phyloP scores from a whole-genome alignment of 1,140 invertebrate species.

The Penaeus japonicus region DNA sequence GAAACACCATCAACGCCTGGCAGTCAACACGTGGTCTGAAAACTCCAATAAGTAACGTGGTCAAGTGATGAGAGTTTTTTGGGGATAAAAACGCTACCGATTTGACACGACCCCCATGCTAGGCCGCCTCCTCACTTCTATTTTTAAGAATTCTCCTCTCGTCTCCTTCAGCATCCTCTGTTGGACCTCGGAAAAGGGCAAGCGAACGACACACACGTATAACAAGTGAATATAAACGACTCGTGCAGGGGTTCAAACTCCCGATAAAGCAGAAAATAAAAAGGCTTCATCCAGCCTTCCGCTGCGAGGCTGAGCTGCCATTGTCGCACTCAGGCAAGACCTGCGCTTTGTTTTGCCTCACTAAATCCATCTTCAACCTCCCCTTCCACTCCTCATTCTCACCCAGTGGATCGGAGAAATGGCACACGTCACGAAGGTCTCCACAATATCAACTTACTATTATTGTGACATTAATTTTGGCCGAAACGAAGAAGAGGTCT shows the following conservation, averaged over 20 bases:
- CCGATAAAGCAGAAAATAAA: constrained; percentile 31
- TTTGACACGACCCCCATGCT: constrained; percentile 2
- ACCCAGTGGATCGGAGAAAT: background rate
- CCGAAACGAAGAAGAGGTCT: constrained; percentile 1
- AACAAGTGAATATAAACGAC: background rate
- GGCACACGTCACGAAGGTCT: background rate
- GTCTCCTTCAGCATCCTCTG: too few relatives aligned
- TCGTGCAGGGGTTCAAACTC: background rate
- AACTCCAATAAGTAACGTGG: too few relatives aligned
- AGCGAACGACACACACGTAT: too few relatives aligned
- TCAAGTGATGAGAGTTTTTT: too few relatives aligned
- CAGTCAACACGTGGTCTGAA: too few relatives aligned
- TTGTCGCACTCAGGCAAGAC: constrained; percentile 16
- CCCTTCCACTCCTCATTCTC: background rate
- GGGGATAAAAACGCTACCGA: background rate
- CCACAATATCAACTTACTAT: constrained; percentile 25
- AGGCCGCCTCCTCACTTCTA: background rate
- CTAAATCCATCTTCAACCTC: background rate
- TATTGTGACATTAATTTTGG: constrained; percentile 40
- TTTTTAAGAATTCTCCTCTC: background rate
- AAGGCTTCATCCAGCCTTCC: constrained; percentile 31
- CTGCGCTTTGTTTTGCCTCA: constrained; percentile 12
- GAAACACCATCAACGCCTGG: too few relatives aligned
- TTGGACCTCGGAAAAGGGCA: too few relatives aligned
- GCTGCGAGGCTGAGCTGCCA: constrained; percentile 29